Percentiles rank a stretch among this genome's conserved stretches.
Evolutionary conservation across 2,113 vertebrate species (phyloP).

Genomic region (Vireo altiloquus): DNA sequence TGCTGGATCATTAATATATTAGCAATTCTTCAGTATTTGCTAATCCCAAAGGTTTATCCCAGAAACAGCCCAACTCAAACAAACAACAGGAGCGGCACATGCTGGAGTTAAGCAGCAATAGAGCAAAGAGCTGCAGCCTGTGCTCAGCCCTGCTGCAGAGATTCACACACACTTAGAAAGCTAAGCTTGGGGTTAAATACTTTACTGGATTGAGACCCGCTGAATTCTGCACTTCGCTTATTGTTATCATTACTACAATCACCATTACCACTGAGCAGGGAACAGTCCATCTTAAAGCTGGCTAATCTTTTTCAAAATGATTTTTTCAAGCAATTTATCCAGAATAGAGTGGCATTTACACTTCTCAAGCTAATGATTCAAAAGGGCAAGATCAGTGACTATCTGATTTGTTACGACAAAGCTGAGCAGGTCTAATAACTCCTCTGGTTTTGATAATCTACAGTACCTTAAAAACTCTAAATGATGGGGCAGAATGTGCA

Average conservation of each 20-base stretch:
- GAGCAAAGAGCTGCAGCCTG: not conserved
- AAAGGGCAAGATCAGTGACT: not conserved
- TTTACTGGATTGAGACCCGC: not conserved
- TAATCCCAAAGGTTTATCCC: not conserved
- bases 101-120: not conserved
- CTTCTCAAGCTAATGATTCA: not conserved
- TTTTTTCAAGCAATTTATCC: not conserved
- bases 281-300: not conserved
- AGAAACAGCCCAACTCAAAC: not conserved
- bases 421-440: not conserved
- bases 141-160: not conserved
- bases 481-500: not conserved
- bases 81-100: not conserved
- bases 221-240: not conserved
- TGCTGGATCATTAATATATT: not conserved
- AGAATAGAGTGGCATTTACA: not conserved
- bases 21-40: not conserved
- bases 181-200: not conserved
- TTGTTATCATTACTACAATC: not conserved
- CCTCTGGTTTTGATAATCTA: not conserved
- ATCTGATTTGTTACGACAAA: not conserved
- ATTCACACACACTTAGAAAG: not conserved
- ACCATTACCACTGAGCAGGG: not conserved
- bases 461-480: not conserved
- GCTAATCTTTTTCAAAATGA: not conserved